Percentiles rank a stretch among this genome's conserved stretches.
These are phyloP conservation scores for Drosophila ambigua DNA, from an alignment of 1,140 invertebrate genomes.

Conservation along the genomic window DNA sequence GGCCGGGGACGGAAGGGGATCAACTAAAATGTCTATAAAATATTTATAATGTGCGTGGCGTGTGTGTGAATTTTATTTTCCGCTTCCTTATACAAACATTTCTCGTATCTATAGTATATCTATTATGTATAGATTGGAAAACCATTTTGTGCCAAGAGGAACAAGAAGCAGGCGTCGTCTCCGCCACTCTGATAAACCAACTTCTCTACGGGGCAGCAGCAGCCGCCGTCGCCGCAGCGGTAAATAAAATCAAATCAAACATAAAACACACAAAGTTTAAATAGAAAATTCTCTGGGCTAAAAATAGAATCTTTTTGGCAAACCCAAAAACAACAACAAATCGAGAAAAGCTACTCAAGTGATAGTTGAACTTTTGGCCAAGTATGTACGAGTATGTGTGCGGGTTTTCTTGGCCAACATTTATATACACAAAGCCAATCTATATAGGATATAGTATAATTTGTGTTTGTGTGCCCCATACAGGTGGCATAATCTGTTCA, in stretches of 20 bases:
- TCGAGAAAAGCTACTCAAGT: conserved; percentile 16
- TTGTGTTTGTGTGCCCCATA: background rate
- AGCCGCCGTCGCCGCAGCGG: background rate
- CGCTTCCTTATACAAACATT: conserved; percentile 43
- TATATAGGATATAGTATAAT: background rate
- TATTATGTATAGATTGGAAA: conserved; percentile 48
- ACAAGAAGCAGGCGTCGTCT: conserved; percentile 7
- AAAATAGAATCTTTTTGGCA: conserved; percentile 45
- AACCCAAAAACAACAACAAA: background rate
- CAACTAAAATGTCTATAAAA: conserved; percentile 48
- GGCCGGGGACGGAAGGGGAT: conserved; percentile 6
- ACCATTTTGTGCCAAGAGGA: conserved; percentile 45
- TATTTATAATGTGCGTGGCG: conserved; percentile 36
- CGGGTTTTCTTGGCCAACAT: background rate
- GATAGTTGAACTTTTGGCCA: conserved; percentile 24
- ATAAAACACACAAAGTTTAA: conserved; percentile 37
- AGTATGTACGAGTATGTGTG: conserved; percentile 6
- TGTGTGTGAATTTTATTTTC: conserved; percentile 34
- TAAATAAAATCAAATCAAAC: conserved; percentile 48
- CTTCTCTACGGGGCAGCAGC: background rate
- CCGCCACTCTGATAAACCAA: conserved; percentile 21
- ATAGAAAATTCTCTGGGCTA: conserved; percentile 56
- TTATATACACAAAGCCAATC: background rate
- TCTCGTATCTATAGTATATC: conserved; percentile 14
- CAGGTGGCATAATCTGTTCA: conserved; percentile 6